A percentile compares a stretch with the other conserved stretches of the same genome.
These are phyloP conservation scores for Addax nasomaculatus DNA, from an alignment of 2,113 vertebrate species.

Conservation along the genomic window DNA sequence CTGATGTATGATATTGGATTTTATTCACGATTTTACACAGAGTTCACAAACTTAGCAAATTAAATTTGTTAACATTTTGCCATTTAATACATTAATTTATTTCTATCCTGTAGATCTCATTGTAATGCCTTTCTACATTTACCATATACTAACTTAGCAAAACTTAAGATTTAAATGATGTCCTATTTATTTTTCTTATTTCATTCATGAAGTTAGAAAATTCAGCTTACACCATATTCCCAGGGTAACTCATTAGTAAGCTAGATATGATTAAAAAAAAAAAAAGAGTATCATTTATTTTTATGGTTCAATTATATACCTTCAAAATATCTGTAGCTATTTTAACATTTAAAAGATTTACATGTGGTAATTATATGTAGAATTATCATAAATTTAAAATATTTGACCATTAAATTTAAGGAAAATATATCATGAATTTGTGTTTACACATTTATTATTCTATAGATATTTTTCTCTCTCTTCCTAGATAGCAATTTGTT, in stretches of 20 bases:
- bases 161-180: conserved; percentile 25
- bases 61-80: background rate
- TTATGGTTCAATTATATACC: background rate
- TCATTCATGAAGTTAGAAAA: conserved; percentile 33
- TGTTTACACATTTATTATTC: background rate
- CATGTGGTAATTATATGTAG: background rate
- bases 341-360: background rate
- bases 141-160: background rate
- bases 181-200: conserved; percentile 43
- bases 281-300: background rate
- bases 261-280: background rate
- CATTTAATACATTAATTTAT: background rate
- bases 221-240: background rate
- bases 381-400: background rate
- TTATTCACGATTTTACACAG: background rate
- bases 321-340: conserved; percentile 7
- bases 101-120: background rate
- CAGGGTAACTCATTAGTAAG: conserved; percentile 38
- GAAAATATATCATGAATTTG: background rate
- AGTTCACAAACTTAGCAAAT: background rate
- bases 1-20: background rate
- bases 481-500: background rate
- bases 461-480: background rate
- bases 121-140: background rate
- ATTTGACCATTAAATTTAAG: background rate